Conservation (phyloP, 2,888 invertebrate species). For the Helleia helle region DNA sequence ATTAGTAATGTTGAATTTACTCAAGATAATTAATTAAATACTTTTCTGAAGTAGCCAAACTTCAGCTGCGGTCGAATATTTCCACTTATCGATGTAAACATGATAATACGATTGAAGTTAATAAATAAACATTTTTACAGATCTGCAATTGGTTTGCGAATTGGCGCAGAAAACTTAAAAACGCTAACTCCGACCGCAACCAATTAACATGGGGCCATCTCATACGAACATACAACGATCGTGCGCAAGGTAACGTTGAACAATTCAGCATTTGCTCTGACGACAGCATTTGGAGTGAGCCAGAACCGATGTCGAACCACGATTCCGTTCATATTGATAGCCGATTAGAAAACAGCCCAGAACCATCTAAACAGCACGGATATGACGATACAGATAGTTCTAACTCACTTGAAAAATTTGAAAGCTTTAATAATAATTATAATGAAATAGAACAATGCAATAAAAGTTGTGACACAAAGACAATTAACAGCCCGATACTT, state of each 20-base stretch:
- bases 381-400: slow-evolving; percentile 45
- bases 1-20: no score
- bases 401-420: slow-evolving; percentile 35
- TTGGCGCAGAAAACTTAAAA: slow-evolving; percentile 85
- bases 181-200: slow-evolving; percentile 79
- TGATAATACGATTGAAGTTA: no score
- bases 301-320: slow-evolving; percentile 45
- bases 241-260: slow-evolving; percentile 84
- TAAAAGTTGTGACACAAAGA: slow-evolving; percentile 28
- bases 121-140: no score
- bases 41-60: no score
- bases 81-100: no score
- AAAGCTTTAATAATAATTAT: slow-evolving; percentile 50
- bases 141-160: slow-evolving; percentile 90
- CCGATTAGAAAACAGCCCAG: slow-evolving; percentile 40
- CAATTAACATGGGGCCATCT: slow-evolving; percentile 83
- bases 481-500: slow-evolving; percentile 72
- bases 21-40: no score
- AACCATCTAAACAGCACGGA: slow-evolving; percentile 34
- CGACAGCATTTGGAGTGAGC: slow-evolving; percentile 86
- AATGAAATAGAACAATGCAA: slow-evolving; percentile 34
- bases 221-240: slow-evolving; percentile 81
- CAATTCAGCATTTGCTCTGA: slow-evolving; percentile 86
- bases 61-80: no score
- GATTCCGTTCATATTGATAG: slow-evolving; percentile 37